Conservation (phyloP, 2,113 vertebrate species). For the Vulpes ferrilata region DNA sequence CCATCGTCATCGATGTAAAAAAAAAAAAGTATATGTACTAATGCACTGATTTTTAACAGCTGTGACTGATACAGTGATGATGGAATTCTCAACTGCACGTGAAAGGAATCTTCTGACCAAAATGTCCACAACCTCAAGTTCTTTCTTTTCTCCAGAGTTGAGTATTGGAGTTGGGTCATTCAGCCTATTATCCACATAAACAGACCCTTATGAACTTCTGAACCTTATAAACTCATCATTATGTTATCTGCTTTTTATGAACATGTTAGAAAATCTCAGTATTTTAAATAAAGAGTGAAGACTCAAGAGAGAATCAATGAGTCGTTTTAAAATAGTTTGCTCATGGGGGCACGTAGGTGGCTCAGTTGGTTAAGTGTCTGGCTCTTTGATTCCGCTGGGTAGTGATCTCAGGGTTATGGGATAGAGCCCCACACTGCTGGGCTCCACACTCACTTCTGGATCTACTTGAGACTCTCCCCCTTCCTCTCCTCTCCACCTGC, state of each 20-base stretch:
- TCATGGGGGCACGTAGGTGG: background rate
- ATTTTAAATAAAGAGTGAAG: background rate
- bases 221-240: background rate
- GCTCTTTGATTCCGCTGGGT: background rate
- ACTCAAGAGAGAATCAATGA: background rate
- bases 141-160: background rate
- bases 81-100: background rate
- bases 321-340: background rate
- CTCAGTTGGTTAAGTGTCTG: background rate
- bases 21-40: background rate
- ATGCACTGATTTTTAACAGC: background rate
- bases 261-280: background rate
- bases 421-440: background rate
- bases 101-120: background rate
- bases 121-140: background rate
- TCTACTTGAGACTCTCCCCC: background rate
- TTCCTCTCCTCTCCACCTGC: background rate
- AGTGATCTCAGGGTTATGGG: background rate
- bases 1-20: background rate
- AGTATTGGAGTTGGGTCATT: background rate
- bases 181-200: background rate
- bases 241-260: background rate
- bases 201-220: background rate
- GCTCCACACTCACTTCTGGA: fast-evolving
- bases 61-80: background rate